Evolutionary conservation across 2,888 invertebrate genomes (phyloP).

Genomic region (Cordylochernes scorpioides): DNA sequence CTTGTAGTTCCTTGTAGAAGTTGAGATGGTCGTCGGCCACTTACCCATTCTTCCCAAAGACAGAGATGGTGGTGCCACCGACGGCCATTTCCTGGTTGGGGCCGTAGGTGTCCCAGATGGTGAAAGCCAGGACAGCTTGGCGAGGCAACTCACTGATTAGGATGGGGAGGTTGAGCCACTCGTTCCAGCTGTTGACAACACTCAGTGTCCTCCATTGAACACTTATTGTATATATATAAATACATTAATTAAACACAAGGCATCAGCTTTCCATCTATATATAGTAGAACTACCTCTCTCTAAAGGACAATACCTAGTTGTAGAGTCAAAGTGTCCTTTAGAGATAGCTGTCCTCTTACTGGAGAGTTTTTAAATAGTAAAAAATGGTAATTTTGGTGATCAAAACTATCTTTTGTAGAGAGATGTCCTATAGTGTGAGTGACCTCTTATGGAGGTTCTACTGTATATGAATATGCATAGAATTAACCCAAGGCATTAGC

Average conservation of each 20-base stretch:
- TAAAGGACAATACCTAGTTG: too few species aligned
- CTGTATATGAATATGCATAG: too few species aligned
- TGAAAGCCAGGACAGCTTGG: constrained; percentile 55
- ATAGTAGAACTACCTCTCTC: not conserved
- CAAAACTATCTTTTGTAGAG: too few species aligned
- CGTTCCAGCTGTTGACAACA: constrained; percentile 55
- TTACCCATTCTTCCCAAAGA: constrained; percentile 73
- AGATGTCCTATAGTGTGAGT: too few species aligned
- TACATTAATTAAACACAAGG: constrained; percentile 2
- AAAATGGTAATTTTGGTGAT: too few species aligned
- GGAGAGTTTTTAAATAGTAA: too few species aligned
- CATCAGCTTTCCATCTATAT: not conserved
- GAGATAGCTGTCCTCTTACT: too few species aligned
- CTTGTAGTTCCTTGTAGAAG: too few species aligned
- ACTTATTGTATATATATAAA: not conserved
- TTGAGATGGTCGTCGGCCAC: too few species aligned
- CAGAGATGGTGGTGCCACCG: constrained; percentile 68
- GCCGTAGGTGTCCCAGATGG: constrained; percentile 70
- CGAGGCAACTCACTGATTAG: constrained; percentile 71
- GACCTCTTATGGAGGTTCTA: too few species aligned
- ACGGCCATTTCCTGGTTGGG: constrained; percentile 54
- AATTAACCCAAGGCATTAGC: too few species aligned
- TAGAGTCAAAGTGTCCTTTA: too few species aligned
- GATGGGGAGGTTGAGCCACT: constrained; percentile 74
- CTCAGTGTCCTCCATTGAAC: not conserved